Conservation (phyloP, 2,113 vertebrate genomes). For the Holacanthus passer region DNA sequence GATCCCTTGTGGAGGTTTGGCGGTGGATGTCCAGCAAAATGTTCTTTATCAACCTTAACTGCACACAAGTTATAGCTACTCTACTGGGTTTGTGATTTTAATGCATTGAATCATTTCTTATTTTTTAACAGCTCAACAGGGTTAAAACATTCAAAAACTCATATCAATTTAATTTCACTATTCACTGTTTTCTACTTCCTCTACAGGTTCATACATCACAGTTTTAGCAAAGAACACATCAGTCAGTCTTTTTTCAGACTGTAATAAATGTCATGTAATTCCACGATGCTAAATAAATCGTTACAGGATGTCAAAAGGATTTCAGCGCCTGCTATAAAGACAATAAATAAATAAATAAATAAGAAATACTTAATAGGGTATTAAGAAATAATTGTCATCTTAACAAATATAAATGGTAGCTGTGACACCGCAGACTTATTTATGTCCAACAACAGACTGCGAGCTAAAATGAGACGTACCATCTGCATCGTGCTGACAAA, state of each 20-base stretch:
- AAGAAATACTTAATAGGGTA: slow-evolving; percentile 27
- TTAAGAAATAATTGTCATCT: slow-evolving; percentile 48
- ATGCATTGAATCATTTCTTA: background rate
- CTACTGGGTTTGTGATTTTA: background rate
- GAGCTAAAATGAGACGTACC: slow-evolving; percentile 68
- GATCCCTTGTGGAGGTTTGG: background rate
- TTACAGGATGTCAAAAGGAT: slow-evolving; percentile 19
- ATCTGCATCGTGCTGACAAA: slow-evolving; percentile 66
- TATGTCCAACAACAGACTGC: slow-evolving; percentile 61
- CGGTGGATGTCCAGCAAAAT: background rate
- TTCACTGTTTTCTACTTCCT: background rate
- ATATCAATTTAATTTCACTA: background rate
- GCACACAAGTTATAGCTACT: background rate
- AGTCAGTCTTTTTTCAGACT: background rate
- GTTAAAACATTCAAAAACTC: background rate
- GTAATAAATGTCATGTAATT: slow-evolving; percentile 6
- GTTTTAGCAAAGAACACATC: background rate
- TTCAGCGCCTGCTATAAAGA: slow-evolving; percentile 19
- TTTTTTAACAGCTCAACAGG: background rate
- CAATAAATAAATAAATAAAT: too few relatives aligned
- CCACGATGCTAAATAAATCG: slow-evolving; percentile 5
- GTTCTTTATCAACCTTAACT: background rate
- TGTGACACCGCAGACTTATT: slow-evolving; percentile 68
- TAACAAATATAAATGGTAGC: slow-evolving; percentile 59
- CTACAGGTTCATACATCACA: background rate